Conservation (phyloP, 2,888 invertebrate species). For the Zaprionus bogoriensis region DNA sequence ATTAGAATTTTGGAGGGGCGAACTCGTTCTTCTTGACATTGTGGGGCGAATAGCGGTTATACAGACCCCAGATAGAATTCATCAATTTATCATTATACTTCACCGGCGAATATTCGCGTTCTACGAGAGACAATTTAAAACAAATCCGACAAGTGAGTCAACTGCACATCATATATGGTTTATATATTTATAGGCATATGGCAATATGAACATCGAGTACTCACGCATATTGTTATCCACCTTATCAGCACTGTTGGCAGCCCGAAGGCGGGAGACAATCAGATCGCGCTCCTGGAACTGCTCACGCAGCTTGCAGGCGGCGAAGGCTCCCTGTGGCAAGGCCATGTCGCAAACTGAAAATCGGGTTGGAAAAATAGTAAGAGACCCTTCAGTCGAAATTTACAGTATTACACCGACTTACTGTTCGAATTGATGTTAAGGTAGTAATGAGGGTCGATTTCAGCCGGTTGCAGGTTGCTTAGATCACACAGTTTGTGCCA, state of each 20-base stretch:
- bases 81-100: constrained; percentile 94
- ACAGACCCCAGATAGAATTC: constrained; percentile 96
- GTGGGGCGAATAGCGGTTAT: constrained; percentile 94
- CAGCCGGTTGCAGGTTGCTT: constrained; percentile 37
- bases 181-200: too few relatives aligned
- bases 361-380: neutral
- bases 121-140: constrained; percentile 82
- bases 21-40: constrained; percentile 89
- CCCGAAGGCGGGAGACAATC: constrained; percentile 83
- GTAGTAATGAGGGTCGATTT: constrained; percentile 21
- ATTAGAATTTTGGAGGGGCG: constrained; percentile 49
- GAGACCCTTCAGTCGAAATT: neutral
- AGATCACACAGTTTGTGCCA: constrained; percentile 25
- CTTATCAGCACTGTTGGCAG: constrained; percentile 68
- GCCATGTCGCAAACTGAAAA: constrained; percentile 85
- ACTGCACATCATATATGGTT: neutral
- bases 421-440: constrained; percentile 33
- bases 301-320: constrained; percentile 87
- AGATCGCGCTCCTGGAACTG: constrained; percentile 82
- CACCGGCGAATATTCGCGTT: constrained; percentile 87
- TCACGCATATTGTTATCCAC: constrained; percentile 79
- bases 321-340: constrained; percentile 90
- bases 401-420: constrained; percentile 21
- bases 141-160: constrained; percentile 11
- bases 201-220: constrained; percentile 28